phyloP scores from a whole-genome alignment of 23 tunicate species.

The Pegea sp. region DNA sequence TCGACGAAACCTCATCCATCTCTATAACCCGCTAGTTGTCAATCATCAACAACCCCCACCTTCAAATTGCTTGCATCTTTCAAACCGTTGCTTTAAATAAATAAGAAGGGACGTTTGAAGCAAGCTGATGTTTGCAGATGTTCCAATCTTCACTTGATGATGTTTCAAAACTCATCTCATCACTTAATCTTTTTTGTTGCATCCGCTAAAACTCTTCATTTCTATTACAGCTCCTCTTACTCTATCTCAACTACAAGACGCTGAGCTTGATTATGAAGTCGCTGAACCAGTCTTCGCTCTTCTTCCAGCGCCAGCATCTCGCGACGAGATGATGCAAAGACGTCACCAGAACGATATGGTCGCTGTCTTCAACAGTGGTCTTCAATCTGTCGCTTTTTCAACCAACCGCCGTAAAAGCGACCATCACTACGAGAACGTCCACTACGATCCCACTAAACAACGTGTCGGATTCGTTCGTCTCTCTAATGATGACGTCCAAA shows the following conservation, averaged over 20 bases:
- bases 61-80: too few relatives aligned
- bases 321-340: conserved; percentile 68
- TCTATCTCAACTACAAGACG: conserved; percentile 22
- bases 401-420: conserved; percentile 4
- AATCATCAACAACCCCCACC: too few relatives aligned
- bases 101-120: too few relatives aligned
- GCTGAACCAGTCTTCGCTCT: conserved; percentile 26
- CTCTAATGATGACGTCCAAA: conserved; percentile 5
- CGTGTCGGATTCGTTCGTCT: conserved; percentile 9
- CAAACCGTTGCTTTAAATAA: too few relatives aligned
- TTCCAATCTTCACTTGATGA: too few relatives aligned
- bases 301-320: conserved; percentile 64
- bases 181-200: neutral
- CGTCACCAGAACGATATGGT: conserved; percentile 58
- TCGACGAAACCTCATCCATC: too few relatives aligned
- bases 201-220: conserved; percentile 3
- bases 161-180: too few relatives aligned
- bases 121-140: too few relatives aligned
- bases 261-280: neutral
- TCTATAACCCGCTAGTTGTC: too few relatives aligned
- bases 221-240: conserved; percentile 23
- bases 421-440: conserved; percentile 24
- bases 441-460: conserved; percentile 18
- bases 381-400: conserved; percentile 20
- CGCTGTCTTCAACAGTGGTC: conserved; percentile 7